Conservation (phyloP, 2,113 vertebrate genomes). For the Drymodes brunneopygia region DNA sequence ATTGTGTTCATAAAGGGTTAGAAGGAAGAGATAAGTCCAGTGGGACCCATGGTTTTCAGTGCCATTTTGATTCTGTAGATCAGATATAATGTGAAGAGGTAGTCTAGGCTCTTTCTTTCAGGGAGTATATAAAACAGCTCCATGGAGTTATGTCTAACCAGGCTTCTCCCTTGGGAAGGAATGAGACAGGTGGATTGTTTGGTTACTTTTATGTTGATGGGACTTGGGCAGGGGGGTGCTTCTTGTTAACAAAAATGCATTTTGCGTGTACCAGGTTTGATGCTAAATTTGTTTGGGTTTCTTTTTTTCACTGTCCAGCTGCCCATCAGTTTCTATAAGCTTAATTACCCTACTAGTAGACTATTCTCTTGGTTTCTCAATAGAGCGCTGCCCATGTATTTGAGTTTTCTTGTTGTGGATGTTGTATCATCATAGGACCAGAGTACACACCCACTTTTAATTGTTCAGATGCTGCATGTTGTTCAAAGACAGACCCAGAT, state of each 20-base stretch:
- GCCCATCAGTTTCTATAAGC: neutral
- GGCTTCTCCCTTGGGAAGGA: neutral
- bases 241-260: neutral
- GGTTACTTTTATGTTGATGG: neutral
- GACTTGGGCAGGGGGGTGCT: neutral
- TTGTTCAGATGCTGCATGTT: neutral
- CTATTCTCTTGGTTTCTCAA: neutral
- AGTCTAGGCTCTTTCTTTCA: neutral
- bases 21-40: neutral
- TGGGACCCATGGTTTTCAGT: neutral
- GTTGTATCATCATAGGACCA: neutral
- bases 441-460: neutral
- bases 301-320: neutral
- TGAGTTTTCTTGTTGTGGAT: neutral
- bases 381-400: neutral
- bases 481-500: neutral
- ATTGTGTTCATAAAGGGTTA: neutral
- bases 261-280: neutral
- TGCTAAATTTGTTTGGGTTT: accelerated
- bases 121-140: neutral
- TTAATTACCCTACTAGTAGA: neutral
- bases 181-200: neutral
- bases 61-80: neutral
- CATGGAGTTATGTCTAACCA: neutral
- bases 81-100: neutral